Evolutionary conservation across 2,888 invertebrate species (phyloP), one percentile per base, ranked within the genome.

Genomic region (Eutolmus rufibarbis): DNA sequence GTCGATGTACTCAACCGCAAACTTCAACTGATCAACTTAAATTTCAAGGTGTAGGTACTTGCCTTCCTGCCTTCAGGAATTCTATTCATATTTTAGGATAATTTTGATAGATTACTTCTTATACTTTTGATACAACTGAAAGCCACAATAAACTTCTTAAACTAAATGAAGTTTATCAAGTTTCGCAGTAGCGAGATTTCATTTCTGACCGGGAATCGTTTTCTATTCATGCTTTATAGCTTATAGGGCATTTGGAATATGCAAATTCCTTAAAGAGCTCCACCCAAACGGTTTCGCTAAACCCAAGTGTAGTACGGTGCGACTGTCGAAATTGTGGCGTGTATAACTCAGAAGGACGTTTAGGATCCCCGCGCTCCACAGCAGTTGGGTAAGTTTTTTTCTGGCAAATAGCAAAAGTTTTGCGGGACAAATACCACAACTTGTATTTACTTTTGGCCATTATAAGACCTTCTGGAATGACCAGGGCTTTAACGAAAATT

Each of bases 401-500:
- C 5, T 46, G 31, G 51, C 40, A 51, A 28, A 66, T 46, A 31
- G 51, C 79, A 23, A 79, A 79, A 46, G 28, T 34, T 79, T 79
- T 79, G 23, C 28, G 51, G 28, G 31, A 79, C 51, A 79, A 79
- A 79, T 79, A 56, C 79, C 46, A 51, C 46, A 79, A 79, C 51
- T 79, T 79, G 31, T 79, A 14, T 51, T 79, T 46, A 40, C 79
- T 40, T 40, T 79, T n/a, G 79, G 28, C 40, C 79, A 79, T 79
- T 46, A 46, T 46, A 28, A 51, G 79, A 46, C 31, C 23, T 46
- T 14, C 23, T 28, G 40, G 51, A 79, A 46, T 23, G 79, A 56
- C 79, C 79, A 79, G n/a, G 51, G 43, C 31, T 40, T 79, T 23
- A 79, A 79, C 79, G 51, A 40, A 51, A 51, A 79, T 79, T 79